Evolutionary conservation across 2,113 vertebrate genomes (phyloP).

Genomic region (Micromys minutus): DNA sequence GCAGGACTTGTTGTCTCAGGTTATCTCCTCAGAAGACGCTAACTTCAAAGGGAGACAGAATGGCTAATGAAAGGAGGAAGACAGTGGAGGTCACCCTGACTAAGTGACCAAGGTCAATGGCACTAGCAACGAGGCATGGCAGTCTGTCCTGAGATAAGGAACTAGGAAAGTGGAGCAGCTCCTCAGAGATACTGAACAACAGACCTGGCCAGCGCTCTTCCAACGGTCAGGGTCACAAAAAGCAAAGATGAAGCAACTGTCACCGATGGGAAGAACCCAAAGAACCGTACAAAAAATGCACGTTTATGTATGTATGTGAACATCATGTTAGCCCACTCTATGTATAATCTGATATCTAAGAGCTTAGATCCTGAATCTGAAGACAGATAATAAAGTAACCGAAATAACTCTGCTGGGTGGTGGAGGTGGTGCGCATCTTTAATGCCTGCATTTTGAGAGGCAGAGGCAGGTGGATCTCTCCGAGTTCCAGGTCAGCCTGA

Average conservation of each 20-base stretch:
- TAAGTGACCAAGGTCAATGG: neutral
- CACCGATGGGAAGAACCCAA: neutral
- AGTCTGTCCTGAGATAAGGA: neutral
- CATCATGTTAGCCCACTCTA: neutral
- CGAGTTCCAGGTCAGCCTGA: neutral
- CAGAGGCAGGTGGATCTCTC: neutral
- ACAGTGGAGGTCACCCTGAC: neutral
- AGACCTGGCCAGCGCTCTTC: neutral
- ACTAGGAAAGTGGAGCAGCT: neutral
- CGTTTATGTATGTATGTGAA: neutral
- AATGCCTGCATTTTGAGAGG: neutral
- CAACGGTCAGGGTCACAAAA: constrained; percentile 12
- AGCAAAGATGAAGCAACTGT: neutral
- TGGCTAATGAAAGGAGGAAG: neutral
- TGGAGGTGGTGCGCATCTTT: neutral
- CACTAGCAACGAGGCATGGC: neutral
- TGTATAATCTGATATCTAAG: neutral
- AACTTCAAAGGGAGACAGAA: neutral
- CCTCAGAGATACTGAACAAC: neutral
- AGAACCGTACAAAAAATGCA: neutral
- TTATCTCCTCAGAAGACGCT: constrained; percentile 1
- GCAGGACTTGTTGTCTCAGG: neutral
- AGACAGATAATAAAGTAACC: neutral
- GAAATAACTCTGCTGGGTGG: neutral
- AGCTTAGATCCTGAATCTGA: neutral